These are phyloP conservation scores for Chydorus sphaericus DNA, from an alignment of 2,888 invertebrate species.

Conservation along the genomic window DNA sequence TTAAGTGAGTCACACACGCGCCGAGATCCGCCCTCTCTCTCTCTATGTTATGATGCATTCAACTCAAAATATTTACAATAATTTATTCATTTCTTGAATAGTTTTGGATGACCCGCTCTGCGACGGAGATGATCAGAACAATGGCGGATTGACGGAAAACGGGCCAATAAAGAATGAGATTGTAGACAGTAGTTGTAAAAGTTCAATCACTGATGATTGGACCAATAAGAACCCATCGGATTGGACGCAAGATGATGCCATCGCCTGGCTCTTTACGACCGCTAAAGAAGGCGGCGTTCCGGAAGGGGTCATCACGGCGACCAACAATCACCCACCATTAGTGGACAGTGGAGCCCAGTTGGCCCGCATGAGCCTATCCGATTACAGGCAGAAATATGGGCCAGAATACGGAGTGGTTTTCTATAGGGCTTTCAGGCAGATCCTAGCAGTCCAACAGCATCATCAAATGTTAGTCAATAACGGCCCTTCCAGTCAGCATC, in stretches of 20 bases:
- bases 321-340: neutral
- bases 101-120: too few relatives aligned
- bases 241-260: constrained; percentile 12
- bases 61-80: too few relatives aligned
- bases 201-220: constrained; percentile 10
- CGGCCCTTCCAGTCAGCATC: neutral
- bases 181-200: too few relatives aligned
- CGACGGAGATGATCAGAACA: too few relatives aligned
- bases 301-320: too few relatives aligned
- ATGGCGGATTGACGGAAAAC: too few relatives aligned
- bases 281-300: constrained; percentile 11
- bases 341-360: neutral
- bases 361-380: neutral
- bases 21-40: too few relatives aligned
- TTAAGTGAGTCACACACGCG: too few relatives aligned
- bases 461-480: neutral
- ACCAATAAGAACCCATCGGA: constrained; percentile 6
- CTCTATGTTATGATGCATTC: too few relatives aligned
- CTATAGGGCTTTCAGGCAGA: constrained; percentile 5
- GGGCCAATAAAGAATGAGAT: too few relatives aligned
- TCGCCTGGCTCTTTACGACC: constrained; percentile 14
- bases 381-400: constrained; percentile 1
- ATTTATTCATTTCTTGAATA: too few relatives aligned
- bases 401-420: neutral
- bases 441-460: neutral